Evolutionary conservation across 2,113 vertebrate species (phyloP), one percentile per base, ranked within the genome.

Genomic region (Illadopsis cleaveri): DNA sequence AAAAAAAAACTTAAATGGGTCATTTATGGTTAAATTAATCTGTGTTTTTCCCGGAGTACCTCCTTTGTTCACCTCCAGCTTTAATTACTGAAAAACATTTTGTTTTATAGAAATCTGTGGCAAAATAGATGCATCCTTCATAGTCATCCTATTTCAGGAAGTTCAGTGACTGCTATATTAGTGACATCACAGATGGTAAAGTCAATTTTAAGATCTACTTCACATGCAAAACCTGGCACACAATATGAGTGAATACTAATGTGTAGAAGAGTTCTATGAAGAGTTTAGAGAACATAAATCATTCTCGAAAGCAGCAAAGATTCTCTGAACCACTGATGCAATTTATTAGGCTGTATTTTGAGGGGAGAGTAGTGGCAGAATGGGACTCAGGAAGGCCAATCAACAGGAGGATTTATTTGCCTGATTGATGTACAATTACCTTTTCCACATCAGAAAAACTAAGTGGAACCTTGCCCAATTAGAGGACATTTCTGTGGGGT

Each of bases 1-100:
- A 60, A 62, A 62, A 62, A 81, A 94, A 84, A 93, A 12, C 57
- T 96, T 83, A 83, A 96, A 96, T 92, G 57, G 72, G 78, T 97
- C 68, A 83, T 94, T 97, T 90, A 93, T 86, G 70, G 75, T 97
- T 93, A 94, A 97, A 93, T 90, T 95, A 93, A 96, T 95, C 75
- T 93, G 54, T 87, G 40, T 47, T 91, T 96, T 91, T 94, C 84
- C 78, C 19, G 0, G 75, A 72, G 75, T 93, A 94, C 70, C 53
- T 83, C 54, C 88, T 89, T 92, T 95, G 82, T 95, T 94, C 93
- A 90, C 62, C 80, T 93, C 72, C 82, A 94, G 48, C 66, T 95
- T 96, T 92, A 96, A 92, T 95, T 94, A 96, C 79, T 83, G 79
- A 77, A 66, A 94, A 94, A 77, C 56, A 71, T 89, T 93, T 78